Evolutionary conservation across 2,113 vertebrate genomes (phyloP).

Genomic region (Melospiza melodia): DNA sequence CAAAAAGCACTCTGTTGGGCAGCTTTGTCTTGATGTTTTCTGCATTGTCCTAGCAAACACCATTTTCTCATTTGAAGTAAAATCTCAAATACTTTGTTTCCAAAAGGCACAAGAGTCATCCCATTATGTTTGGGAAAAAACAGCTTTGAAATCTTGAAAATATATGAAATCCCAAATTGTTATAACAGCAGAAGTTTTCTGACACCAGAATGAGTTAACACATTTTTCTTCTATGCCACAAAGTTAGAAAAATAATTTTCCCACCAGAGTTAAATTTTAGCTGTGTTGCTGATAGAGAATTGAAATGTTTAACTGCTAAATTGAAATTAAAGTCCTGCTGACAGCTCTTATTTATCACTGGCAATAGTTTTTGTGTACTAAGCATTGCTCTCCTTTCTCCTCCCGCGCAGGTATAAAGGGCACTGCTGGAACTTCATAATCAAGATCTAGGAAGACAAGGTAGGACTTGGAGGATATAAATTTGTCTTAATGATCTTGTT

Average conservation of each 20-base stretch:
- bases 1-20: fast-evolving
- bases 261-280: neutral
- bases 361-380: neutral
- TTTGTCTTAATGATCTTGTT: neutral
- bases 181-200: neutral
- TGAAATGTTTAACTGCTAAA: neutral
- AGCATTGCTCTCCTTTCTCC: neutral
- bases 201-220: neutral
- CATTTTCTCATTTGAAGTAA: neutral
- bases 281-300: neutral
- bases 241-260: neutral
- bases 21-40: neutral
- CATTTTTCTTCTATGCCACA: neutral
- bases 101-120: neutral
- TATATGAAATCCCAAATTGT: neutral
- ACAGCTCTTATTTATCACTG: neutral
- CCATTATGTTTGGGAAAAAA: neutral
- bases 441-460: neutral
- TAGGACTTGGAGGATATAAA: neutral
- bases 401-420: neutral
- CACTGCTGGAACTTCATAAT: neutral
- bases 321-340: neutral
- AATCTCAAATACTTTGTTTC: neutral
- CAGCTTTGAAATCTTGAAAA: neutral
- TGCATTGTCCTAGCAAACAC: neutral